Percentiles rank a stretch among this genome's conserved stretches.
These are phyloP conservation scores for Microvelia longipes DNA, from an alignment of 1,140 invertebrate genomes.

Conservation along the genomic window DNA sequence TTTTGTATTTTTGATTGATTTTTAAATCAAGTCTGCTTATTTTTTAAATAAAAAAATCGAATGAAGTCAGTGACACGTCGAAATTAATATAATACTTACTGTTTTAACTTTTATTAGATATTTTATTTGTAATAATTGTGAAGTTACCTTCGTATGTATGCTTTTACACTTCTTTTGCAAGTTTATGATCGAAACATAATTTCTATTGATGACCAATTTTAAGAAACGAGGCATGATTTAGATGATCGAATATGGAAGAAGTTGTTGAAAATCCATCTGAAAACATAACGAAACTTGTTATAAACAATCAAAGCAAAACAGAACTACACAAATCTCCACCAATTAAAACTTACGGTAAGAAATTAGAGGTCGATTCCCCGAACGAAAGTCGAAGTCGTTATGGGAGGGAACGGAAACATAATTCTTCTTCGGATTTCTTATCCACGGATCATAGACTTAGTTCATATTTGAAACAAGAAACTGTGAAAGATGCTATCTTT, in stretches of 20 bases:
- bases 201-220: no score
- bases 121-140: no score
- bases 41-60: no score
- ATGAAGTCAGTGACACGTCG: no score
- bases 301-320: constrained; percentile 5
- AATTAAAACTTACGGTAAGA: constrained; percentile 15
- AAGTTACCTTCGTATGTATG: no score
- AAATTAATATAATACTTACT: no score
- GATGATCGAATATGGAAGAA: constrained; percentile 3
- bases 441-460: constrained; percentile 23
- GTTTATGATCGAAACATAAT: no score
- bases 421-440: constrained; percentile 20
- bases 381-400: constrained; percentile 20
- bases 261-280: background rate
- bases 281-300: constrained; percentile 6
- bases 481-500: constrained; percentile 9
- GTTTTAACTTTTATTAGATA: no score
- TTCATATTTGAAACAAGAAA: constrained; percentile 13
- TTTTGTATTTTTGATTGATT: no score
- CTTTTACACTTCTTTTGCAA: no score
- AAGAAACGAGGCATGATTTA: no score
- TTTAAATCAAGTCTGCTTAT: no score
- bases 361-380: background rate
- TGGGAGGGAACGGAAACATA: constrained; percentile 23
- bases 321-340: constrained; percentile 10